A percentile compares a stretch with the other conserved stretches of the same genome.
Conservation (phyloP, 1,140 invertebrate genomes). For the Rhopalosiphum maidis region DNA sequence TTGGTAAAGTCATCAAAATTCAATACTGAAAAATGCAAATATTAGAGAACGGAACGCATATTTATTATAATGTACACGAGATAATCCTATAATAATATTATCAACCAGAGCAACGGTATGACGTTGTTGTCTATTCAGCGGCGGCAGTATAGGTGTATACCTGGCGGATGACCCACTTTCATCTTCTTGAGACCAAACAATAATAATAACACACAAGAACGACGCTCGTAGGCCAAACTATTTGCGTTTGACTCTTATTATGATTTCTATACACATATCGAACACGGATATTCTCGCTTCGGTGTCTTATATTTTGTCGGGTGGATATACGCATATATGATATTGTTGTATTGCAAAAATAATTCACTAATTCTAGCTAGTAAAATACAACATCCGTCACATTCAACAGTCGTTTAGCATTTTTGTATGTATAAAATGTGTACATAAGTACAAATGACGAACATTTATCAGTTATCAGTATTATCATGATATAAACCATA, state of each 20-base stretch:
- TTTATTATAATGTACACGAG: not conserved
- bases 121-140: not conserved
- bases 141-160: not conserved
- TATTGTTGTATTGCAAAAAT: not conserved
- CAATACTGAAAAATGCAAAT: not conserved
- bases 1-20: not conserved
- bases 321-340: not conserved
- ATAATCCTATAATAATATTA: not conserved
- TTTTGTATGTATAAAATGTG: no score
- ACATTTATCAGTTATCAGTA: not conserved
- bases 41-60: not conserved
- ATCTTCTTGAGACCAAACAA: slow-evolving; percentile 43
- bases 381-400: not conserved
- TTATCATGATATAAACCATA: not conserved
- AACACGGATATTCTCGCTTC: not conserved
- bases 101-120: not conserved
- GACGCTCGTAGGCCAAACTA: not conserved
- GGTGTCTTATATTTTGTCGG: not conserved
- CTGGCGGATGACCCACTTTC: slow-evolving; percentile 44
- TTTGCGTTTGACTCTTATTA: not conserved
- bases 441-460: no score
- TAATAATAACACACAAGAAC: not conserved
- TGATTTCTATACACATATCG: not conserved
- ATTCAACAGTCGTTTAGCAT: not conserved
- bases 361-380: not conserved